Evolutionary conservation across 2,797 vertebrate species (phyloP), one percentile per base, ranked within the genome.

Genomic region (Pogonophryne albipinna): DNA sequence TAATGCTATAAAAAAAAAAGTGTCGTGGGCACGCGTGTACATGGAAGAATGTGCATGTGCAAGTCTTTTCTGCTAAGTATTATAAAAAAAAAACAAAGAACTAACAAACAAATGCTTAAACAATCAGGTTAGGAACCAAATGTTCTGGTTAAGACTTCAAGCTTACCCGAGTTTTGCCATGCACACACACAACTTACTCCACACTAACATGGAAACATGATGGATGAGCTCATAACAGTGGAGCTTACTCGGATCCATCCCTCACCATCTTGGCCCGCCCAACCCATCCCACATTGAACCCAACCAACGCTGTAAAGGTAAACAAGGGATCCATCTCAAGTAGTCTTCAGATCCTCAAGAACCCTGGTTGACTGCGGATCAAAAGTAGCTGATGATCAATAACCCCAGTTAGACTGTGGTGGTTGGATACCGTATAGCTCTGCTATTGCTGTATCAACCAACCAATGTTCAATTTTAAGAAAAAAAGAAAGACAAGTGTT

Each of bases 161-260:
- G 91, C 91, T 91, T 89, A 85, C 87, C 88, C 87, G 90, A 87
- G 69, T 82, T 91, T 84, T 87, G 78, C 78, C 87, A 92, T 84
- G 80, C 86, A 87, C 76, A 82, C 81, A 83, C 73, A 79, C 67
- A 38, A 82, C 70, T 74, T 75, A 84, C 74, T 84, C 84, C 85
- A 87, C 72, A 74, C 75, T 64, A 59, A 83, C 64, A 90, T 81
- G 79, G 60, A 81, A 58, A 85, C 80, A 76, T 80, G 65, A 80
- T 74, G 66, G 74, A 90, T 85, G 86, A 89, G 42, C 59, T 78
- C 66, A 79, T 59, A 80, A 83, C 50, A 78, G 12, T 19, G 57
- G 49, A 71, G 57, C 50, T 45, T 51, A 56, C 7, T 55, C 1
- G 2, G 66, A 75, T 80, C 63, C 74, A 49, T 11, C 66, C 51